phyloP scores from a whole-genome alignment of 2,888 invertebrate species.

The Ectobius pallidus region DNA sequence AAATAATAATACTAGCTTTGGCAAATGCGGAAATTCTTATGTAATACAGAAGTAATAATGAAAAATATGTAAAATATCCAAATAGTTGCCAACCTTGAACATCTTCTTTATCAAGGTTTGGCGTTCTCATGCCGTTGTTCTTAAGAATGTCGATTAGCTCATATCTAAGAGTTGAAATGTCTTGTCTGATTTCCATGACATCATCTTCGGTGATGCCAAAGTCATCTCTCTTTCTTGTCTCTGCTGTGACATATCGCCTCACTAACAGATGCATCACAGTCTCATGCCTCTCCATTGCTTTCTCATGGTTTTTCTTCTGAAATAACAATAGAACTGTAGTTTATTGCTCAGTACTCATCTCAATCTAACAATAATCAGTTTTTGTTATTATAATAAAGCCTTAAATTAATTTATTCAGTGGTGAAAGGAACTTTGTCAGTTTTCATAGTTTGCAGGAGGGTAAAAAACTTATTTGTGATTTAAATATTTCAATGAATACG shows the following conservation, averaged over 20 bases:
- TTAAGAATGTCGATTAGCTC: conserved; percentile 91
- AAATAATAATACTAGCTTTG: too few species aligned
- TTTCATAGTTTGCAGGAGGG: too few species aligned
- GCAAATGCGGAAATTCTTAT: too few species aligned
- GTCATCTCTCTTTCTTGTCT: conserved; percentile 87
- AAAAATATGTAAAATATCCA: too few species aligned
- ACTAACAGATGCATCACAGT: conserved; percentile 87
- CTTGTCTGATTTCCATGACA: conserved; percentile 96
- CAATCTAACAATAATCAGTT: too few species aligned
- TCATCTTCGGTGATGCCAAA: conserved; percentile 96
- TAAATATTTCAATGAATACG: too few species aligned
- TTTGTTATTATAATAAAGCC: too few species aligned
- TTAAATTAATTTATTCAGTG: too few species aligned
- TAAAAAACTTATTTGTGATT: too few species aligned
- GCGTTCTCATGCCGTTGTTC: conserved; percentile 87
- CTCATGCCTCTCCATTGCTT: conserved; percentile 75
- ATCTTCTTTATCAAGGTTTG: conserved; percentile 70
- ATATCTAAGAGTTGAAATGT: conserved; percentile 92
- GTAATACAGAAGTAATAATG: too few species aligned
- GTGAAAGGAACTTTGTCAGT: too few species aligned
- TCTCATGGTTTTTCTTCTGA: conserved; percentile 75
- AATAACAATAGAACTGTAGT: background rate
- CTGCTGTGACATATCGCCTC: conserved; percentile 87
- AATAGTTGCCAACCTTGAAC: conserved; percentile 60
- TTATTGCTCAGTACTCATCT: too few species aligned